These are phyloP conservation scores for Drosophila mojavensis DNA, from an alignment of 1,140 invertebrate genomes.

Conservation along the genomic window DNA sequence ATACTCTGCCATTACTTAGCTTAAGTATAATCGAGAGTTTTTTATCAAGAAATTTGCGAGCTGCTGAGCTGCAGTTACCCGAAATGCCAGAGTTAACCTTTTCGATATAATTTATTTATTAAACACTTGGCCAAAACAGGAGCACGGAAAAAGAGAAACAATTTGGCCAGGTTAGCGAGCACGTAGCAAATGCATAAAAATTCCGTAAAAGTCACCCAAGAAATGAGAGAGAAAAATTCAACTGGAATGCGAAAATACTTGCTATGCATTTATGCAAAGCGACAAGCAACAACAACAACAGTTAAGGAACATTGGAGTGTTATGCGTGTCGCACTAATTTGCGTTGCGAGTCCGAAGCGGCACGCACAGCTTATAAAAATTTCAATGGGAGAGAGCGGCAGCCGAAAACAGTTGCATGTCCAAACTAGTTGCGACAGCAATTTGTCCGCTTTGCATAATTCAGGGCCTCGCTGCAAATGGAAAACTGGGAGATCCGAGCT, in stretches of 20 bases:
- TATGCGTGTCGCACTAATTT: constrained; percentile 70
- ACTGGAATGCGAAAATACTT: constrained; percentile 38
- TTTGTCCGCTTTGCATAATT: constrained; percentile 64
- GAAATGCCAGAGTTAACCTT: constrained; percentile 19
- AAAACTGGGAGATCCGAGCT: no score
- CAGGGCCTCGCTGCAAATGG: constrained; percentile 18
- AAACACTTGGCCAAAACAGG: constrained; percentile 53
- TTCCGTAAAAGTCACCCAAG: constrained; percentile 55
- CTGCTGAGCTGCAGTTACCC: neutral
- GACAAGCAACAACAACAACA: constrained; percentile 29
- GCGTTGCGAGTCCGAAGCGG: constrained; percentile 39
- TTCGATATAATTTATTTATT: constrained; percentile 66
- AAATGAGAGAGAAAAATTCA: constrained; percentile 23
- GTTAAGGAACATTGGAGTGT: constrained; percentile 43
- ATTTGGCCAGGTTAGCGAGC: constrained; percentile 43
- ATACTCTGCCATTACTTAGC: no score
- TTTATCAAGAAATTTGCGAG: no score
- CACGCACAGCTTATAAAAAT: constrained; percentile 72
- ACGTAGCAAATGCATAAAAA: constrained; percentile 75
- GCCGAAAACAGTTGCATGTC: constrained; percentile 58
- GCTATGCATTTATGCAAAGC: constrained; percentile 72
- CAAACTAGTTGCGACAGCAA: constrained; percentile 55
- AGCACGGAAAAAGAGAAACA: constrained; percentile 14
- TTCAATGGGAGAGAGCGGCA: constrained; percentile 18
- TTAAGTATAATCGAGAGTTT: no score